Base-by-base conservation (phyloP, 2,888 invertebrate species). In the Resseliella maxima region DNA sequence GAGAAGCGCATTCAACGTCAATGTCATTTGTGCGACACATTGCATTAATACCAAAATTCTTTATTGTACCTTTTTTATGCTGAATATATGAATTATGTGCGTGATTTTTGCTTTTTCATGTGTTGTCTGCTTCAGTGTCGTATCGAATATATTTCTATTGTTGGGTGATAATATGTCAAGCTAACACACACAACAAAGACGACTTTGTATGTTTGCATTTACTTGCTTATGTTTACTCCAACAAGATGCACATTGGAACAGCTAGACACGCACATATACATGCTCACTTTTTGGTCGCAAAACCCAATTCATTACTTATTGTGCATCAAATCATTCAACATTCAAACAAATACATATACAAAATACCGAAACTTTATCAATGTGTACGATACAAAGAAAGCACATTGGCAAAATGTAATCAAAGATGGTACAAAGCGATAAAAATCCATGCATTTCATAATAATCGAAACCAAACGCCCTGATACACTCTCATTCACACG, bases 371-470 rank as follows among this genome's bases (percentile, higher is more conserved):
- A 36, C 6, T 5, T 83, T 83, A 83, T 83, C 83, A 38, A 59
- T 59, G 24, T 59, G 24, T 10, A 83, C 38, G 83, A 83, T 72
- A 72, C 72, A 72, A 72, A 72, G 72, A 72, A 72, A 72, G 72
- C 27, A 59, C 5, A n/a, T 59, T 24, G 27, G n/a, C 21, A 3
- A 83, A 83, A 83, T 83, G 18, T 83, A 83, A 83, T 83, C 83
- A 83, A 83, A 83, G 83, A 83, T 83, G 36, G 72, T 35, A 83
- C 83, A 36, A 81, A 81, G n/a, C 64, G 72, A 72, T 72, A 83
- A 83, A 83, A 38, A 36, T 83, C 83, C 72, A 31, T 31, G 15
- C 72, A 31, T 27, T 72, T 72, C 72, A 27, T 59, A 50, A 27
- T 27, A 72, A 59, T 59, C 59, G 59, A 27, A 35, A 72, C 72